Evolutionary conservation across 2,888 invertebrate species (phyloP).

Genomic region (Phyllotreta cruciferae): DNA sequence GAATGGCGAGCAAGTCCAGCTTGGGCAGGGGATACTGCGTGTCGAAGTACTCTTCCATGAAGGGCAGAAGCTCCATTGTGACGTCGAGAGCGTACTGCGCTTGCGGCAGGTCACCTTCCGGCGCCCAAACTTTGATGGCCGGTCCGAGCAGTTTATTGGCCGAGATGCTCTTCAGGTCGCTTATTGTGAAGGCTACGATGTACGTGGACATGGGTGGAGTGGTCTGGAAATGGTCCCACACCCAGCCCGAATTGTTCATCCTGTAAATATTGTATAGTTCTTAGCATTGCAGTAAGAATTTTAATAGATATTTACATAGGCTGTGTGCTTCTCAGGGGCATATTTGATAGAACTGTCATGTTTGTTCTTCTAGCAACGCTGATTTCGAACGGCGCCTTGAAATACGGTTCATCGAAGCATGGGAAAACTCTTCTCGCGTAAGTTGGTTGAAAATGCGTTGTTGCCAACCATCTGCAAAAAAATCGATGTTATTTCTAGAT

Average conservation of each 20-base stretch:
- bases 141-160: constrained; percentile 48
- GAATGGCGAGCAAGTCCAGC: constrained; percentile 67
- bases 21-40: constrained; percentile 64
- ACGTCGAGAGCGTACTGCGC: constrained; percentile 63
- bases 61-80: constrained; percentile 62
- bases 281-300: constrained; percentile 5
- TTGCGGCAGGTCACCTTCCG: constrained; percentile 51
- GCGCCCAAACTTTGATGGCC: constrained; percentile 60
- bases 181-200: constrained; percentile 68
- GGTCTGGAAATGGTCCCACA: constrained; percentile 69
- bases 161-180: constrained; percentile 51
- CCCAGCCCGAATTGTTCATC: constrained; percentile 61
- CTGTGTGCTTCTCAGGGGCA: constrained; percentile 67
- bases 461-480: constrained; percentile 65
- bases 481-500: constrained; percentile 5
- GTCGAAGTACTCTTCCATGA: constrained; percentile 64
- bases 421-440: constrained; percentile 74
- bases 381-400: constrained; percentile 78
- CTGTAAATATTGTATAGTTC: constrained; percentile 47
- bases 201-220: constrained; percentile 80
- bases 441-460: constrained; percentile 72
- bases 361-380: constrained; percentile 71
- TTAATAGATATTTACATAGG: constrained; percentile 61
- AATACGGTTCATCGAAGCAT: constrained; percentile 79
- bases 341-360: constrained; percentile 73